A percentile compares a stretch with the other conserved stretches of the same genome.
Evolutionary conservation across 1,140 invertebrate genomes (phyloP).

Genomic region (Halesus radiatus): DNA sequence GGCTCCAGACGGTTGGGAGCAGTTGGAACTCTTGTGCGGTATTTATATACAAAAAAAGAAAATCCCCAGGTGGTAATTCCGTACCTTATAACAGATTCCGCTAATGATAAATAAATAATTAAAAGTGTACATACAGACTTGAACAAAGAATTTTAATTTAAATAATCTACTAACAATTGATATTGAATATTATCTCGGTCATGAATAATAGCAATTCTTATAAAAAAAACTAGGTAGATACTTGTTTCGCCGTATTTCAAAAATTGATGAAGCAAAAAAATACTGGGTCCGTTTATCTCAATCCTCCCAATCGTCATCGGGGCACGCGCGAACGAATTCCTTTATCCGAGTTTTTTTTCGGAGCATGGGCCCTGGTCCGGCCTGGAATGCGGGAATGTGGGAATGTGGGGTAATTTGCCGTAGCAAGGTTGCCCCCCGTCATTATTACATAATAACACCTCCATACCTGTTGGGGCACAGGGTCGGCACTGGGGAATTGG

Average conservation of each 20-base stretch:
- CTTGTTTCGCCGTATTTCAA: neutral
- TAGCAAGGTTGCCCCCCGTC: neutral
- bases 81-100: no score
- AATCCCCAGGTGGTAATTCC: no score
- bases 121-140: no score
- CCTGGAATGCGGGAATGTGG: slow-evolving; percentile 33
- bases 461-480: slow-evolving; percentile 23
- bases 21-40: no score
- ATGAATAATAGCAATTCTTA: no score
- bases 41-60: no score
- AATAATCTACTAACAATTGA: no score
- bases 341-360: neutral
- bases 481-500: neutral
- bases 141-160: no score
- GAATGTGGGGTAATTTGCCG: slow-evolving; percentile 43
- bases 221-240: no score
- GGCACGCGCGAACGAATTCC: slow-evolving; percentile 28
- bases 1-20: no score
- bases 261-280: neutral
- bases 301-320: neutral
- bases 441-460: slow-evolving; percentile 37
- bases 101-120: no score
- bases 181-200: no score
- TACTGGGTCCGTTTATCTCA: neutral
- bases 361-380: slow-evolving; percentile 10